A percentile compares a stretch with the other conserved stretches of the same genome.
Evolutionary conservation across 64 coral and sea anemone species (phyloP).

Genomic region (Anthopleura sola): DNA sequence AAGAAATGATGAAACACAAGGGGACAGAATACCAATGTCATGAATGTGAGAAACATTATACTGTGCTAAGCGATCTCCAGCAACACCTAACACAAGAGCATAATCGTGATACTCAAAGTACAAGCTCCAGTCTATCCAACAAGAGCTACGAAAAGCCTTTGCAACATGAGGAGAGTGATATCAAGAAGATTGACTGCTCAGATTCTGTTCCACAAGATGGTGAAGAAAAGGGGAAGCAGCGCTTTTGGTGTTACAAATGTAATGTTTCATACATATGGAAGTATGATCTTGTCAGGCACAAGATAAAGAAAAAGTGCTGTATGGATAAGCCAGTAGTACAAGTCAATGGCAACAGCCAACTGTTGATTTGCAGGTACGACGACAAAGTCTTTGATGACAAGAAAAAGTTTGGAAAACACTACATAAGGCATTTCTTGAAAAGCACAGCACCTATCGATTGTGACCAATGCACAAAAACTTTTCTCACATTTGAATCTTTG

Average conservation of each 20-base stretch:
- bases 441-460: neutral
- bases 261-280: neutral
- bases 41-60: neutral
- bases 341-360: neutral
- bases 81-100: neutral
- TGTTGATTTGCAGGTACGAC: neutral
- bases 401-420: neutral
- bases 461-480: neutral
- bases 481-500: neutral
- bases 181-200: neutral
- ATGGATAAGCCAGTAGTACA: neutral
- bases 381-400: neutral
- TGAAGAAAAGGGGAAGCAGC: neutral
- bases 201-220: neutral
- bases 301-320: neutral
- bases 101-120: neutral
- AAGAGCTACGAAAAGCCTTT: neutral
- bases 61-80: neutral
- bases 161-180: neutral
- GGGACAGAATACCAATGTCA: neutral
- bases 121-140: neutral
- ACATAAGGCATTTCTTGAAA: neutral
- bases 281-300: neutral
- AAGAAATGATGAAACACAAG: neutral
- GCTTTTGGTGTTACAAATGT: neutral